A percentile compares a stretch with the other conserved stretches of the same genome.
phyloP scores from a whole-genome alignment of 2,888 invertebrate genomes.

The Diaphora mendica region DNA sequence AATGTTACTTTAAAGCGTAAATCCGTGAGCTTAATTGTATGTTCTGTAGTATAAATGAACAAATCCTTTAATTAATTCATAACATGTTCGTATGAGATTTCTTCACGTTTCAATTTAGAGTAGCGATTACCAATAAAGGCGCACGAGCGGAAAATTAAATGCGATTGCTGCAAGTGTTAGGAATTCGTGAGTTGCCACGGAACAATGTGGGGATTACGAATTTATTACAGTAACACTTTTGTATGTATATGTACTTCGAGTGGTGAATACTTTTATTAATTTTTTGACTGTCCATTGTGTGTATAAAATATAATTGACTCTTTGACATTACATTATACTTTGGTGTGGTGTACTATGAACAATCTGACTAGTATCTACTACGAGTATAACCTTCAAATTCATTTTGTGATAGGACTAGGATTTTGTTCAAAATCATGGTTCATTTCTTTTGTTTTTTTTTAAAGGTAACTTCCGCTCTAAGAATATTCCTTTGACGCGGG shows the following conservation, averaged over 20 bases:
- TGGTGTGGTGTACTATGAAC: not conserved
- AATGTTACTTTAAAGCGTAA: not conserved
- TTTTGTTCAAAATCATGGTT: too few species aligned
- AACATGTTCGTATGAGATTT: constrained; percentile 55
- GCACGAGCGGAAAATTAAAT: constrained; percentile 84
- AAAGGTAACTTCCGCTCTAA: too few species aligned
- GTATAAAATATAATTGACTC: not conserved
- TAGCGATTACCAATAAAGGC: constrained; percentile 65
- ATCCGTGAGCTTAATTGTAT: not conserved
- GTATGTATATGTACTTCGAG: constrained; percentile 27
- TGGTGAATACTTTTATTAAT: not conserved
- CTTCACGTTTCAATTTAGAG: constrained; percentile 67
- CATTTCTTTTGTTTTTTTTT: too few species aligned
- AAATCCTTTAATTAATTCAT: constrained; percentile 61
- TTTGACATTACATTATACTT: not conserved
- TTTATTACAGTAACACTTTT: constrained; percentile 39
- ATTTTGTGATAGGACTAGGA: too few species aligned
- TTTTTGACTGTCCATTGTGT: constrained; percentile 4
- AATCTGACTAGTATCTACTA: too few species aligned
- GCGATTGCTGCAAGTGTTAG: constrained; percentile 75
- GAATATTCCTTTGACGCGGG: too few species aligned
- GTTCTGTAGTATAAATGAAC: constrained; percentile 27
- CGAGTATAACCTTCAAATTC: too few species aligned
- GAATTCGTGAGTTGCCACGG: constrained; percentile 66
- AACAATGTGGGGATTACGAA: constrained; percentile 61